These are phyloP conservation scores for Cydia pomonella DNA, from an alignment of 1,140 invertebrate genomes.

Conservation along the genomic window DNA sequence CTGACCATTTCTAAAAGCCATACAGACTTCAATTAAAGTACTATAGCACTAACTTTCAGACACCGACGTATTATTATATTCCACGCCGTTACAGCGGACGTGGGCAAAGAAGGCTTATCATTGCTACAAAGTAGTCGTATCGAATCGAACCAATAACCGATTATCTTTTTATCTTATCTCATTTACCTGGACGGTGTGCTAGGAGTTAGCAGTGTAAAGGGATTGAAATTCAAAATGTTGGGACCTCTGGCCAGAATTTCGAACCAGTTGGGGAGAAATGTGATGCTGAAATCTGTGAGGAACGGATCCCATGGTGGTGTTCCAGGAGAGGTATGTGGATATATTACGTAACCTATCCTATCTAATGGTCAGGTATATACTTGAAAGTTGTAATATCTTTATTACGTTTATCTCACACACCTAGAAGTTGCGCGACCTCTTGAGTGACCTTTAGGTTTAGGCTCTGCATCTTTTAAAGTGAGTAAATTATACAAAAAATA, in stretches of 20 bases:
- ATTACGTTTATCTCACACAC: background rate
- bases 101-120: slow-evolving; percentile 43
- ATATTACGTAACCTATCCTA: slow-evolving; percentile 50
- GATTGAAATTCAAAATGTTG: slow-evolving; percentile 57
- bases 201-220: background rate
- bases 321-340: slow-evolving; percentile 82
- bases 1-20: slow-evolving; percentile 6
- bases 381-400: background rate
- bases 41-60: background rate
- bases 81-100: slow-evolving; percentile 10
- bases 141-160: slow-evolving; percentile 44
- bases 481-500: too few species aligned
- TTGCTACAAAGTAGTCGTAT: slow-evolving; percentile 46
- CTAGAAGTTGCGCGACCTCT: background rate
- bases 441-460: background rate
- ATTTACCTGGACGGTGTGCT: slow-evolving; percentile 49
- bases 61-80: background rate
- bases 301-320: slow-evolving; percentile 82
- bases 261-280: slow-evolving; percentile 71
- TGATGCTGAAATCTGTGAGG: slow-evolving; percentile 80
- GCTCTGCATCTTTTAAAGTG: background rate
- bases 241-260: slow-evolving; percentile 56
- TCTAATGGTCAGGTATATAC: background rate
- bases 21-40: background rate
- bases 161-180: slow-evolving; percentile 65